Percentiles rank a stretch among this genome's conserved stretches.
Evolutionary conservation across 2,113 vertebrate species (phyloP).

Genomic region (Mugil cephalus): DNA sequence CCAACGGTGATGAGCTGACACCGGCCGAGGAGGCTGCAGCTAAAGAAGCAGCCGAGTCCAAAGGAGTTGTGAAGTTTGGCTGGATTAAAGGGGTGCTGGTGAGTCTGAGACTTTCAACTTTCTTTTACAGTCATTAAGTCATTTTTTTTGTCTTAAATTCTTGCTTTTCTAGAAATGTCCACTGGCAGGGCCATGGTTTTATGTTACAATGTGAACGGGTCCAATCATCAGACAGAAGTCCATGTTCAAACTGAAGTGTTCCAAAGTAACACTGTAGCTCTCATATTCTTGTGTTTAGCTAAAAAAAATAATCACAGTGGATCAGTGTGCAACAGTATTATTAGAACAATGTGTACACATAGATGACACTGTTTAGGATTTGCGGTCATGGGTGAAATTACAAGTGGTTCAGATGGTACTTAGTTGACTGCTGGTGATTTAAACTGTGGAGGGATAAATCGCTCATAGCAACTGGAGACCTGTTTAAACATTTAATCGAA

Average conservation of each 20-base stretch:
- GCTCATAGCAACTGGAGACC: not conserved
- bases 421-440: not conserved
- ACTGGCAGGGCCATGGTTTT: no score
- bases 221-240: no score
- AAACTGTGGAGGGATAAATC: conserved; percentile 2
- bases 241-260: not conserved
- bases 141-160: not conserved
- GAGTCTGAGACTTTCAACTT: conserved; percentile 67
- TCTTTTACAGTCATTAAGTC: no score
- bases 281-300: not conserved
- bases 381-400: conserved; percentile 40
- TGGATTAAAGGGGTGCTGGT: conserved; percentile 99
- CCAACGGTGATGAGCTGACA: conserved; percentile 95
- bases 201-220: no score
- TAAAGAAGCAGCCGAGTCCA: conserved; percentile 89
- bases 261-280: no score
- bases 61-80: conserved; percentile 97
- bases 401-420: not conserved
- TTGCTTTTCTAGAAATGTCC: no score
- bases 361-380: conserved; percentile 34
- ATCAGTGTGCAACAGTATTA: conserved; percentile 14
- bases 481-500: not conserved
- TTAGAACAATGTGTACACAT: conserved; percentile 11
- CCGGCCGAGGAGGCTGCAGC: conserved; percentile 91
- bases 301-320: not conserved